These are phyloP conservation scores for Lepidocyrtinus sp. DNA, from an alignment of 2,888 invertebrate species.

Conservation along the genomic window DNA sequence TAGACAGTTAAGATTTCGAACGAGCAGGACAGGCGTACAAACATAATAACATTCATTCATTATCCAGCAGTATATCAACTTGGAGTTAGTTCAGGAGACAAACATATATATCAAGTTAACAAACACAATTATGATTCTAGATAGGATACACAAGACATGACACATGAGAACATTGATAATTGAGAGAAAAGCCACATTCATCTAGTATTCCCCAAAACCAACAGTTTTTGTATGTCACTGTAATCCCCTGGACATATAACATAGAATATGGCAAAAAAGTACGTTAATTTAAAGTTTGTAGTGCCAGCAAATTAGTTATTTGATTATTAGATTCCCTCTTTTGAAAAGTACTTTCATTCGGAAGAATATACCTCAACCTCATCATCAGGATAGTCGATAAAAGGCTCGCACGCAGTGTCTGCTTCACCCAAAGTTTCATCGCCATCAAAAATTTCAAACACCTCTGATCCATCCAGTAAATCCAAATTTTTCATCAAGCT, in stretches of 20 bases:
- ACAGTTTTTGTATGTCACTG: slow-evolving; percentile 11
- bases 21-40: no score
- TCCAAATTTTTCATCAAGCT: slow-evolving; percentile 61
- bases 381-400: slow-evolving; percentile 91
- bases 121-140: no score
- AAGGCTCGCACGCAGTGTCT: slow-evolving; percentile 74
- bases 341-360: slow-evolving; percentile 28
- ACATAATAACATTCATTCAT: no score
- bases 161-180: background rate
- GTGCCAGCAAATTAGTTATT: slow-evolving; percentile 37
- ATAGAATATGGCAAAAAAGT: background rate
- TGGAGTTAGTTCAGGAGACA: background rate
- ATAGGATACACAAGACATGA: background rate
- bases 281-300: slow-evolving; percentile 24
- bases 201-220: slow-evolving; percentile 20
- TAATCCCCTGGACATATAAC: background rate
- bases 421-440: slow-evolving; percentile 55
- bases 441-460: slow-evolving; percentile 62
- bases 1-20: no score
- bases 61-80: no score
- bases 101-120: background rate
- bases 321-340: slow-evolving; percentile 4
- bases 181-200: slow-evolving; percentile 32
- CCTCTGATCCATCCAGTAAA: slow-evolving; percentile 64
- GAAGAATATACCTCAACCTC: slow-evolving; percentile 76